Percentiles rank a stretch among this genome's conserved stretches.
phyloP scores from a whole-genome alignment of 2,797 vertebrate genomes.

The Tangara arthus region DNA sequence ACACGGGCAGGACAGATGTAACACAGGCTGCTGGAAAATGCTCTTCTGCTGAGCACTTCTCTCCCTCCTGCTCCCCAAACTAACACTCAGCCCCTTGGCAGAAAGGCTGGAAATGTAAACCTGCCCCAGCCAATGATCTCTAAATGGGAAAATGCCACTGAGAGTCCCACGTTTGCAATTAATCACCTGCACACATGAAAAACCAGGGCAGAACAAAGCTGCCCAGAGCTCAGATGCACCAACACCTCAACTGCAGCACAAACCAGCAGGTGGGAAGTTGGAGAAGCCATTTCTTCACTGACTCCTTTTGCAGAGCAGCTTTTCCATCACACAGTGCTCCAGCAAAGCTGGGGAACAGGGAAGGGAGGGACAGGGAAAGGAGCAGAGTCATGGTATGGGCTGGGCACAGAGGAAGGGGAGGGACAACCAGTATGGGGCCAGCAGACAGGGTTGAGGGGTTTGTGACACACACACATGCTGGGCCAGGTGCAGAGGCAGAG shows the following conservation, averaged over 20 bases:
- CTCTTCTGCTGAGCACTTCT: neutral
- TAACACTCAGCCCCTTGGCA: neutral
- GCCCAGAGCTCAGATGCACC: neutral
- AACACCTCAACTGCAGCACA: neutral
- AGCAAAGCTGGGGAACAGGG: neutral
- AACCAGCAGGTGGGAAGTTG: neutral
- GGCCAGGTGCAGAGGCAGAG: neutral
- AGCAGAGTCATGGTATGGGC: neutral
- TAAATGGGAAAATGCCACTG: accelerated
- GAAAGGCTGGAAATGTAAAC: neutral
- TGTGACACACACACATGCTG: neutral
- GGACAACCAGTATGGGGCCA: neutral
- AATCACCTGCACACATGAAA: neutral
- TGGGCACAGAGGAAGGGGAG: neutral
- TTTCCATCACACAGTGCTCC: neutral
- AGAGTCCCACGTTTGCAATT: accelerated
- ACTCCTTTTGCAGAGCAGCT: neutral
- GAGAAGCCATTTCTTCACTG: neutral
- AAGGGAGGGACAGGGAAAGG: neutral
- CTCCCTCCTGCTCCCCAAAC: neutral
- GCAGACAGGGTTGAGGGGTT: neutral
- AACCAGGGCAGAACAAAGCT: neutral
- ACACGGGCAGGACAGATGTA: neutral
- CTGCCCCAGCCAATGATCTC: neutral
- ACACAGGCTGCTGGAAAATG: neutral